Evolutionary conservation across 1,140 invertebrate genomes (phyloP).

Genomic region (Megathymus violae): DNA sequence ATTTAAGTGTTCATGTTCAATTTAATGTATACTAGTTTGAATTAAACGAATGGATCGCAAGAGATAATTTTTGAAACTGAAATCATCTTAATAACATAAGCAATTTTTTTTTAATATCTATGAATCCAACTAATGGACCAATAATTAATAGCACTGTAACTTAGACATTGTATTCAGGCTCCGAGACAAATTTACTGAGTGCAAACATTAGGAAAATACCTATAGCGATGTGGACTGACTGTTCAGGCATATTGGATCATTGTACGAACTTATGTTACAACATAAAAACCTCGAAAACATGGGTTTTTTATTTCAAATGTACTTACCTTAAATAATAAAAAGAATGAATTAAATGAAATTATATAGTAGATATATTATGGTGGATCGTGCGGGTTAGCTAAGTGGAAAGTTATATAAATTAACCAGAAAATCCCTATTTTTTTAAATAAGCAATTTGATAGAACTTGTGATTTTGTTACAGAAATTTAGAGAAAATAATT

Average conservation of each 20-base stretch:
- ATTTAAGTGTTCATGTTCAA: conserved; percentile 79
- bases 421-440: too few relatives aligned
- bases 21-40: conserved; percentile 74
- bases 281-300: conserved; percentile 73
- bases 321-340: neutral
- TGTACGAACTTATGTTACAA: conserved; percentile 81
- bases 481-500: too few relatives aligned
- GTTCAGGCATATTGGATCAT: conserved; percentile 78
- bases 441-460: too few relatives aligned
- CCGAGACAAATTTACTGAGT: conserved; percentile 46
- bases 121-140: conserved; percentile 76
- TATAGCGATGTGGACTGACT: conserved; percentile 66
- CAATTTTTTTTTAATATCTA: conserved; percentile 60
- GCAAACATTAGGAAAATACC: conserved; percentile 52
- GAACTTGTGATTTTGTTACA: too few relatives aligned
- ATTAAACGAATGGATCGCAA: conserved; percentile 66
- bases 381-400: too few relatives aligned
- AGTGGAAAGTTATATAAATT: too few relatives aligned
- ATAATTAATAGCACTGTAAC: conserved; percentile 58
- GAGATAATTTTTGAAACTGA: conserved; percentile 52
- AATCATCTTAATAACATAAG: conserved; percentile 54
- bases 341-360: too few relatives aligned
- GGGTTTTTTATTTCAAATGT: conserved; percentile 53
- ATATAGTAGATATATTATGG: too few relatives aligned
- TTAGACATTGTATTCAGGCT: conserved; percentile 60